Conservation (phyloP, 2,888 invertebrate species). For the Chrysodeixis includens region DNA sequence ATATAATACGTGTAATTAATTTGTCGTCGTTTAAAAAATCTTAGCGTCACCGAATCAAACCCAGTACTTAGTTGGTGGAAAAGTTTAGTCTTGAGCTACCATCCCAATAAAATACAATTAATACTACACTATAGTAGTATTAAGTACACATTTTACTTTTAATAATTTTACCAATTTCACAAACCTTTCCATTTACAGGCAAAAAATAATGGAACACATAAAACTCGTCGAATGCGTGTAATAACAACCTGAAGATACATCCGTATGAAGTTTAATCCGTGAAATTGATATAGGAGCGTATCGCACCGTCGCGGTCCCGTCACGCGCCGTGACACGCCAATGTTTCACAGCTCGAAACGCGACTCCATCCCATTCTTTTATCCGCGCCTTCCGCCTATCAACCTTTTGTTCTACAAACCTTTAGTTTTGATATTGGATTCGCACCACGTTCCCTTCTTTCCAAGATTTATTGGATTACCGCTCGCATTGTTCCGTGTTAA, state of each 20-base stretch:
- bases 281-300: conserved; percentile 75
- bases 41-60: too few relatives aligned
- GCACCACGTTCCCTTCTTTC: conserved; percentile 64
- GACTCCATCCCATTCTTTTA: conserved; percentile 72
- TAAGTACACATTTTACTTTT: too few relatives aligned
- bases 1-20: too few relatives aligned
- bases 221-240: conserved; percentile 42
- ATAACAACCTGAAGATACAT: conserved; percentile 46
- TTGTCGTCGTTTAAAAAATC: too few relatives aligned
- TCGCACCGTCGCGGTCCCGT: conserved; percentile 62
- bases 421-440: conserved; percentile 75
- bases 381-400: conserved; percentile 70
- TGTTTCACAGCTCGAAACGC: conserved; percentile 72
- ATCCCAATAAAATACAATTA: too few relatives aligned
- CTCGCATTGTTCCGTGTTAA: conserved; percentile 57
- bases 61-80: too few relatives aligned
- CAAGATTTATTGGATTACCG: conserved; percentile 70
- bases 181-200: too few relatives aligned
- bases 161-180: too few relatives aligned
- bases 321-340: conserved; percentile 74
- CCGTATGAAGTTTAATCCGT: conserved; percentile 64
- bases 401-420: conserved; percentile 76
- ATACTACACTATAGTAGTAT: too few relatives aligned
- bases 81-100: too few relatives aligned
- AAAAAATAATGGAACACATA: too few relatives aligned